Conservation (phyloP, 2,888 invertebrate species). For the Antheraea assamensis region DNA sequence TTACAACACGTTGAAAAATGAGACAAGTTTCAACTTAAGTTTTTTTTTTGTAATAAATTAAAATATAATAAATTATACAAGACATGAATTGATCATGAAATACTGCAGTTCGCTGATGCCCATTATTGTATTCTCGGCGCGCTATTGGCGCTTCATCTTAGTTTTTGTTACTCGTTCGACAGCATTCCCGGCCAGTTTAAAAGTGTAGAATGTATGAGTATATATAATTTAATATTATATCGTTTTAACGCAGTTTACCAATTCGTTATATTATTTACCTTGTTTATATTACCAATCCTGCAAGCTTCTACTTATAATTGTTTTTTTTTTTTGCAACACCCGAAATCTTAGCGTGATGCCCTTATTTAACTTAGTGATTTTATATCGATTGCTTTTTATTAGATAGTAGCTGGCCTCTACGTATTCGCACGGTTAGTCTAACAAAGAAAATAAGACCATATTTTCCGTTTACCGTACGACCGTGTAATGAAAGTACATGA, state of each 20-base stretch:
- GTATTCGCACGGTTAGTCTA: no score
- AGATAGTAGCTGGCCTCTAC: conserved; percentile 14
- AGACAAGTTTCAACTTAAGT: conserved; percentile 32
- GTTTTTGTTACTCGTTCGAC: conserved; percentile 31
- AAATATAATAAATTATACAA: conserved; percentile 61
- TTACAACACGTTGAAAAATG: background rate
- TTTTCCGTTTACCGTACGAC: no score
- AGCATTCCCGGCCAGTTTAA: conserved; percentile 18
- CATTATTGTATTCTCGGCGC: conserved; percentile 46
- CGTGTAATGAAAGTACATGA: no score
- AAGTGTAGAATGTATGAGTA: conserved; percentile 26
- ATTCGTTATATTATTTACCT: background rate
- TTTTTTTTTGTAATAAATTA: conserved; percentile 54
- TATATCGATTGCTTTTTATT: background rate
- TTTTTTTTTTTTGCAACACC: background rate
- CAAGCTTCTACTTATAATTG: no score
- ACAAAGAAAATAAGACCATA: no score
- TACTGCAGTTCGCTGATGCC: conserved; percentile 41
- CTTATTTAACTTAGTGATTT: conserved; percentile 12
- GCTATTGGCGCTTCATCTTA: conserved; percentile 42
- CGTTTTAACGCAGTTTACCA: background rate
- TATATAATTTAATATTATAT: conserved; percentile 27
- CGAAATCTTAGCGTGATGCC: background rate
- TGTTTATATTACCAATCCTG: no score
- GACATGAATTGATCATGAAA: conserved; percentile 51